These are phyloP conservation scores for Pandion haliaetus DNA, from an alignment of 2,113 vertebrate genomes.

Conservation along the genomic window DNA sequence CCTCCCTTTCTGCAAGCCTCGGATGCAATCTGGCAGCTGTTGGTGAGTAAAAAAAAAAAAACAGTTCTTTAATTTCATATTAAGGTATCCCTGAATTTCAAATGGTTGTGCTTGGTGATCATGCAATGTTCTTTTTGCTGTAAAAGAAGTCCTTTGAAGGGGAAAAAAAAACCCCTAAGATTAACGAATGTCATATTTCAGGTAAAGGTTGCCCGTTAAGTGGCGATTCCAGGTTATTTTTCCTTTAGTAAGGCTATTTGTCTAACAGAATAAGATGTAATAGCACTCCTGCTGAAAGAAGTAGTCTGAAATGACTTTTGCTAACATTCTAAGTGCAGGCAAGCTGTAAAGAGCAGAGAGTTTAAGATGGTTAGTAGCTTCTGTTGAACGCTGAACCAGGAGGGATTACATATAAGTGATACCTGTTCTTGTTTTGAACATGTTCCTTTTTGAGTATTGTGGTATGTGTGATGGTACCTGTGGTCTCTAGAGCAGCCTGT, in stretches of 20 bases:
- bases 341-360: neutral
- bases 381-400: neutral
- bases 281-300: neutral
- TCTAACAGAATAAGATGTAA: neutral
- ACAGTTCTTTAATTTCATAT: fast-evolving
- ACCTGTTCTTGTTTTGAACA: neutral
- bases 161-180: too few species aligned
- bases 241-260: neutral
- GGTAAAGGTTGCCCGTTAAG: neutral
- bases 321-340: neutral
- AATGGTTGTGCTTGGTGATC: neutral
- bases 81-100: neutral
- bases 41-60: neutral
- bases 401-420: neutral
- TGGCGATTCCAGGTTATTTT: neutral
- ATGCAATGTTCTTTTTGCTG: neutral
- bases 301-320: neutral
- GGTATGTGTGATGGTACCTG: neutral
- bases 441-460: neutral
- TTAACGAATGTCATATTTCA: neutral
- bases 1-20: fast-evolving
- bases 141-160: too few species aligned
- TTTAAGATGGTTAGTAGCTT: neutral
- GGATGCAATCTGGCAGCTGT: fast-evolving
- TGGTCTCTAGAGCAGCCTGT: neutral